These are phyloP conservation scores for Drosophila vallismaia DNA, from an alignment of 2,888 invertebrate genomes.

Conservation along the genomic window DNA sequence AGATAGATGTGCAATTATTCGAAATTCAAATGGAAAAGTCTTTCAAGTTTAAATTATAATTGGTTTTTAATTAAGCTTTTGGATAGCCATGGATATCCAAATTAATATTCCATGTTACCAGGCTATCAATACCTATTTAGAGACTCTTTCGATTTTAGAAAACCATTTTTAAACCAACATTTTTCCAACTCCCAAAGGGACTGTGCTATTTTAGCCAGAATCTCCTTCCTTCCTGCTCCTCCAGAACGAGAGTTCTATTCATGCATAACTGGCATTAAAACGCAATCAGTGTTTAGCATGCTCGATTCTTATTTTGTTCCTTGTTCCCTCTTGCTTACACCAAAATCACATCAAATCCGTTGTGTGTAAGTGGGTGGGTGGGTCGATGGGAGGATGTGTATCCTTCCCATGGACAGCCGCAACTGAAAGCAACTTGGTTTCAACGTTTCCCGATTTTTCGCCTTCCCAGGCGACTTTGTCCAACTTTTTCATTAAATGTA, in stretches of 20 bases:
- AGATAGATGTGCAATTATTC: constrained; percentile 39
- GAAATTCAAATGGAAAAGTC: constrained; percentile 21
- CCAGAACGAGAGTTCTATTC: constrained; percentile 24
- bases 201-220: neutral
- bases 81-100: neutral
- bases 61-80: neutral
- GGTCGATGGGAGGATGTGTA: constrained; percentile 1
- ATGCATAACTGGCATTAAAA: constrained; percentile 75
- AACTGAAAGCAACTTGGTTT: constrained; percentile 32
- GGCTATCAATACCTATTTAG: neutral
- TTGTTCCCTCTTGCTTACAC: constrained; percentile 55
- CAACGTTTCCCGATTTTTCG: constrained; percentile 37
- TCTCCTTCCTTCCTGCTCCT: neutral
- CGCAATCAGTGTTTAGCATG: constrained; percentile 73
- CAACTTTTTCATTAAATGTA: constrained; percentile 76
- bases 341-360: constrained; percentile 68
- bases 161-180: neutral
- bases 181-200: neutral
- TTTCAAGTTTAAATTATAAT: neutral
- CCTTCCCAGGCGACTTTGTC: constrained; percentile 53
- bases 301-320: constrained; percentile 36
- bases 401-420: neutral
- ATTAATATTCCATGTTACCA: neutral
- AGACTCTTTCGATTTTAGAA: neutral
- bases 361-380: constrained; percentile 4